Evolutionary conservation across 2,797 vertebrate genomes (phyloP), one percentile per base, ranked within the genome.

Genomic region (Sebastes cheni): DNA sequence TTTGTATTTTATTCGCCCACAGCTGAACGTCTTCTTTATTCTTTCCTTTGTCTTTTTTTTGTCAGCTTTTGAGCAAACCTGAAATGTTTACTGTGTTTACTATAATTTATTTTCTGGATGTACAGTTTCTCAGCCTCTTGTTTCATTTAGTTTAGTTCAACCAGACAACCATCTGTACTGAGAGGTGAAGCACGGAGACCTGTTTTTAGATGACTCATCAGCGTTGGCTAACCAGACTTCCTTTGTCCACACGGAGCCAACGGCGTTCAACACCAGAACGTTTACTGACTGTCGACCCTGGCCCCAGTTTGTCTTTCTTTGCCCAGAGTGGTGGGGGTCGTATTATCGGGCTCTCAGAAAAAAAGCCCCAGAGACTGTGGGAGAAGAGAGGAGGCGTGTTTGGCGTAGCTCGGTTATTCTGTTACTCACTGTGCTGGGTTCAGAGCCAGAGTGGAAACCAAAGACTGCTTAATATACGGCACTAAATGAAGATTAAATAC

Each of bases 41-140:
- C 56, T 29, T 13, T 60, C 27, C 14, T 34, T 34, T 32, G 29
- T 61, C 2, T 13, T 34, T 61, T n/a, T n/a, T 34, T 54, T 54
- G n/a, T 54, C 52, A 50, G 46, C 46, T 50, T 20, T 50, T 50
- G 46, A 50, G 46, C 46, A 50, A 50, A 50, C 46, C 18, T 50
- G 32, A 22, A 32, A 22, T 65, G 27, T 67, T 77, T 23, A 8
- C 65, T 50, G 32, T 73, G 59, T 46, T 46, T 42, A 27, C 8
- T 55, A 4, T 52, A 14, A 72, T 84, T 85, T 83, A 79, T 83
- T 71, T 22, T 27, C 16, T 67, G 54, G 30, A 69, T 67, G 46
- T 30, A 27, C 67, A 36, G 36, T 56, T 67, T 76, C 52, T 18
- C 52, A 27, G 30, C 34, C 46, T 70, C 23, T 8, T 23, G 30